These are phyloP conservation scores for Agrochola litura DNA, from an alignment of 2,888 invertebrate genomes.

Conservation along the genomic window DNA sequence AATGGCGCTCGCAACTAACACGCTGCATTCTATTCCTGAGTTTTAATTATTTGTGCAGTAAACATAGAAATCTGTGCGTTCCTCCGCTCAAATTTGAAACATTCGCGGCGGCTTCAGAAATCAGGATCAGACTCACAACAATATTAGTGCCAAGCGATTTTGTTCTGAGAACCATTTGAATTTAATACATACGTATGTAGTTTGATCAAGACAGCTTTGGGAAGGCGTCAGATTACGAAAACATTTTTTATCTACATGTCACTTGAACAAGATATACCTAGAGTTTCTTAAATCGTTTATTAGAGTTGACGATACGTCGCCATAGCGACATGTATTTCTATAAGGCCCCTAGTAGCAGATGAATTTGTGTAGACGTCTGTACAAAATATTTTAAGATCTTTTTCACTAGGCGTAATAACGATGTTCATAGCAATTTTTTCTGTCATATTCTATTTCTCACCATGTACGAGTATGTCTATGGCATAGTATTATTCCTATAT, in stretches of 20 bases:
- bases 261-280: not conserved
- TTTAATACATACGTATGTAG: not conserved
- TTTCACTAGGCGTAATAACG: not conserved
- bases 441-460: not conserved
- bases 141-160: conserved; percentile 6
- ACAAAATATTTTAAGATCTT: not conserved
- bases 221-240: not conserved
- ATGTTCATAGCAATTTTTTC: not conserved
- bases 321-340: not conserved
- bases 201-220: conserved; percentile 9
- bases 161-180: conserved; percentile 2
- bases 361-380: not conserved
- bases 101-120: not conserved
- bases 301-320: not conserved
- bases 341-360: conserved; percentile 2
- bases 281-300: not conserved
- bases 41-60: conserved; percentile 48
- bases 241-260: not conserved
- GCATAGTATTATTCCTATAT: not conserved
- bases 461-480: not conserved
- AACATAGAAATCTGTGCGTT: conserved; percentile 25
- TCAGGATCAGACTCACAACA: conserved; percentile 20
- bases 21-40: conserved; percentile 33
- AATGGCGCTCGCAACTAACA: conserved; percentile 46
- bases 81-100: conserved; percentile 18